Conservation (phyloP, 1,140 invertebrate species). For the Zaprionus vittiger region DNA sequence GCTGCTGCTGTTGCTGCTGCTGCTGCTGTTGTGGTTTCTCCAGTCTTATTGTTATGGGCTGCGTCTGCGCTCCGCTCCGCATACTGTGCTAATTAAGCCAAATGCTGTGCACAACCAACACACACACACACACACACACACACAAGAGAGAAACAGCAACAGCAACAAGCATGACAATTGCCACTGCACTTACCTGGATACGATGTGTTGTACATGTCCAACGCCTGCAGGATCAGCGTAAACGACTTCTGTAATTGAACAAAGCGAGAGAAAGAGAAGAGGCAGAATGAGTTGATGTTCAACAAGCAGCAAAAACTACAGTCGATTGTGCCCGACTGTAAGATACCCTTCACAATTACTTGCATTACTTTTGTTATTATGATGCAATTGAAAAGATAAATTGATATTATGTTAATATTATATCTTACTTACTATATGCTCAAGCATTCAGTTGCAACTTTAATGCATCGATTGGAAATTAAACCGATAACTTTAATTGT, state of each 20-base stretch:
- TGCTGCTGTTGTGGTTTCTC: background rate
- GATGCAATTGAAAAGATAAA: accelerated
- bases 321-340: no score
- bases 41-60: constrained; percentile 55
- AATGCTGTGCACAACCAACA: constrained; percentile 47
- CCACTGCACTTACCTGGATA: constrained; percentile 87
- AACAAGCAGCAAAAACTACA: background rate
- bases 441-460: no score
- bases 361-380: no score
- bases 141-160: background rate
- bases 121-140: constrained; percentile 47
- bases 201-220: constrained; percentile 91
- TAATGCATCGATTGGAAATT: no score
- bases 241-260: constrained; percentile 91
- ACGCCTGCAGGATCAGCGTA: constrained; percentile 95
- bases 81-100: constrained; percentile 74
- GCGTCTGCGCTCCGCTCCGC: constrained; percentile 14
- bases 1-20: constrained; percentile 18
- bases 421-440: no score
- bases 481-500: no score
- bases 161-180: constrained; percentile 53
- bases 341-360: no score
- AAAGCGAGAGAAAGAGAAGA: background rate
- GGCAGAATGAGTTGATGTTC: constrained; percentile 2
- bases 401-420: no score